These are phyloP conservation scores for Arizona elegans DNA, from an alignment of 2,113 vertebrate species.

Conservation along the genomic window DNA sequence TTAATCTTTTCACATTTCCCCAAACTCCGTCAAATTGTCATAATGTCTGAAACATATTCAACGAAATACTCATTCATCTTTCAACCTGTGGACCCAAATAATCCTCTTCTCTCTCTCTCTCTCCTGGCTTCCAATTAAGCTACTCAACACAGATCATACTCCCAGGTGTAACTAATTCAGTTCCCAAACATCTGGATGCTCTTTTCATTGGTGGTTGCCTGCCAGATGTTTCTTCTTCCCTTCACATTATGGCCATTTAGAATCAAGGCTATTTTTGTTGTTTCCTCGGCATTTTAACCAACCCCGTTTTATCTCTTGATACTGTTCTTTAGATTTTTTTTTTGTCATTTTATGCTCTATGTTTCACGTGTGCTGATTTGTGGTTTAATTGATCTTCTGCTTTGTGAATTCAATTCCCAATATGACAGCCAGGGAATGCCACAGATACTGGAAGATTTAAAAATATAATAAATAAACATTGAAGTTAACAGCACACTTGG, in stretches of 20 bases:
- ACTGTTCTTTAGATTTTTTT: neutral
- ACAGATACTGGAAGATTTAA: neutral
- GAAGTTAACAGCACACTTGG: neutral
- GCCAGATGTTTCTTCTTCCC: neutral
- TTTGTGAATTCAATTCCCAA: neutral
- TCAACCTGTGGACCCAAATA: neutral
- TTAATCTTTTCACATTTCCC: neutral
- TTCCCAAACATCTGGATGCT: neutral
- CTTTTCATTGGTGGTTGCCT: neutral
- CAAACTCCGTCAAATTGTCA: neutral
- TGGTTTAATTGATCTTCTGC: neutral
- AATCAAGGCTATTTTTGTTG: neutral
- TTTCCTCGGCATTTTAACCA: neutral
- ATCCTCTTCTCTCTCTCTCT: neutral
- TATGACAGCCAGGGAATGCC: neutral
- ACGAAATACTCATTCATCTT: neutral
- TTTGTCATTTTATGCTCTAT: neutral
- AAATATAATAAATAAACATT: neutral
- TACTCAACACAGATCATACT: neutral
- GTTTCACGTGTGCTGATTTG: neutral
- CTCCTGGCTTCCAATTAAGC: neutral
- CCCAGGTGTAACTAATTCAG: neutral
- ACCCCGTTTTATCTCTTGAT: neutral
- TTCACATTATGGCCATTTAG: neutral
- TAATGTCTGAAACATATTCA: neutral